Percentiles rank a stretch among this genome's conserved stretches.
Evolutionary conservation across 2,888 invertebrate genomes (phyloP).

Genomic region (Lasioglossum pauxillum): DNA sequence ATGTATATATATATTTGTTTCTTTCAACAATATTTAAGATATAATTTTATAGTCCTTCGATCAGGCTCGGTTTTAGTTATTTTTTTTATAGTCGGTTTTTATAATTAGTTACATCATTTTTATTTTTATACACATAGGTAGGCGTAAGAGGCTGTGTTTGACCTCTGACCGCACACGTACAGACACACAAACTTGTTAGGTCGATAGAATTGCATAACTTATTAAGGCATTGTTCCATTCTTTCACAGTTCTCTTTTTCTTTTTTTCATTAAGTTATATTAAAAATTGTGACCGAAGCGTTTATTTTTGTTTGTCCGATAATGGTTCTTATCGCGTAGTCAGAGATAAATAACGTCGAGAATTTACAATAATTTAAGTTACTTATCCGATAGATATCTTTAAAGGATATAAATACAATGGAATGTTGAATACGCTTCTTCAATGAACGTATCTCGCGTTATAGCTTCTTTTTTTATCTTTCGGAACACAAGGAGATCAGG

Average conservation of each 20-base stretch:
- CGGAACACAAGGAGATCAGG: constrained; percentile 55
- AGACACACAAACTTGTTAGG: constrained; percentile 39
- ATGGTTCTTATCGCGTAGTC: constrained; percentile 27
- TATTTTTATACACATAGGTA: constrained; percentile 32
- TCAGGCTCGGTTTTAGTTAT: constrained; percentile 50
- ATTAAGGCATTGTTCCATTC: constrained; percentile 57
- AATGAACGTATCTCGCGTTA: constrained; percentile 7
- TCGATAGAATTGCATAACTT: constrained; percentile 54
- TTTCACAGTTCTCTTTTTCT: background rate
- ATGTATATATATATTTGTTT: background rate
- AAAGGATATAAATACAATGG: constrained; percentile 50
- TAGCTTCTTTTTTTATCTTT: constrained; percentile 5
- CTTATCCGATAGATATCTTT: constrained; percentile 44
- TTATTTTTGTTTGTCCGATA: constrained; percentile 20
- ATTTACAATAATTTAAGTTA: constrained; percentile 59
- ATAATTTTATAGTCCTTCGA: constrained; percentile 34
- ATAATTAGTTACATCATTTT: constrained; percentile 16
- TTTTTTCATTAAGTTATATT: constrained; percentile 17
- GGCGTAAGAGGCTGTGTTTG: constrained; percentile 19
- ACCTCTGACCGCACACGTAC: constrained; percentile 28
- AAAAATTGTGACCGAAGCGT: constrained; percentile 36
- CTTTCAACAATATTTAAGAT: constrained; percentile 31
- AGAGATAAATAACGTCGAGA: constrained; percentile 47
- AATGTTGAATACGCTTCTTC: constrained; percentile 37
- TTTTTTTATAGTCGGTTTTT: constrained; percentile 42